Conservation (phyloP, 37 sponge, comb jelly and placozoan species). For the Ephydatia muelleri region DNA sequence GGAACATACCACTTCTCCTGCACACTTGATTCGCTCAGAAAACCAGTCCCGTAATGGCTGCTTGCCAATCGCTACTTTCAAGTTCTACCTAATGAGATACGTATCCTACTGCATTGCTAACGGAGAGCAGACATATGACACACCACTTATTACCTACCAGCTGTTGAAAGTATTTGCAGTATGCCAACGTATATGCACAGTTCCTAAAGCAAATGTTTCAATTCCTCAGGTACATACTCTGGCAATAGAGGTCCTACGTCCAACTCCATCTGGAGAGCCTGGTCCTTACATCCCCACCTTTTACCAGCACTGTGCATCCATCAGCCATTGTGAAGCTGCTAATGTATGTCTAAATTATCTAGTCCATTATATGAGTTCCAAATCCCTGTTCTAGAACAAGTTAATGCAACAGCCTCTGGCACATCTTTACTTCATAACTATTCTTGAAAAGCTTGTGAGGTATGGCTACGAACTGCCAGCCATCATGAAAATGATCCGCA, state of each 20-base stretch:
- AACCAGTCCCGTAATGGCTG: too few relatives aligned
- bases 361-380: too few relatives aligned
- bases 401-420: constrained; percentile 81
- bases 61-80: constrained; percentile 39
- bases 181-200: neutral
- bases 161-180: neutral
- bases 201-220: neutral
- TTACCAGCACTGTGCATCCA: constrained; percentile 52
- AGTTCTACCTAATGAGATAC: constrained; percentile 36
- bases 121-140: neutral
- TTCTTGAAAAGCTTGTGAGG: constrained; percentile 69
- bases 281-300: constrained; percentile 54
- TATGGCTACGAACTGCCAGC: constrained; percentile 10
- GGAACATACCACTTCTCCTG: neutral
- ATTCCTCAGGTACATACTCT: neutral
- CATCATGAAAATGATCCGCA: constrained; percentile 9
- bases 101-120: neutral
- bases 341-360: constrained; percentile 10
- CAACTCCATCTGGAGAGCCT: neutral
- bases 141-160: neutral
- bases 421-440: constrained; percentile 81
- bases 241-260: neutral
- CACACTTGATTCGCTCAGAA: neutral
- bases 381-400: constrained; percentile 23
- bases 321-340: neutral